These are phyloP conservation scores for Drosophila nasuta DNA, from an alignment of 1,140 invertebrate species.

Conservation along the genomic window DNA sequence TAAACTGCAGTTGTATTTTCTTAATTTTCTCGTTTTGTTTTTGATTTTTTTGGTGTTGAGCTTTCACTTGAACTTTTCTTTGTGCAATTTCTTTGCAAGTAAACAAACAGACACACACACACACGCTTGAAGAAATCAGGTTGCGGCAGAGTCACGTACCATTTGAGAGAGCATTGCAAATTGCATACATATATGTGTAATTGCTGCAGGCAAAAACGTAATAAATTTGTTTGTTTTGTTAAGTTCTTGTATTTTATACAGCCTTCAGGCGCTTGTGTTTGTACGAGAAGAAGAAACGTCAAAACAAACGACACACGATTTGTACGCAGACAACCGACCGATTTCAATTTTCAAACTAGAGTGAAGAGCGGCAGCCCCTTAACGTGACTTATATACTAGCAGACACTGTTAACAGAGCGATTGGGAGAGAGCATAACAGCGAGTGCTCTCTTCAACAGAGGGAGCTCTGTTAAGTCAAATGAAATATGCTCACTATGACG, in stretches of 20 bases:
- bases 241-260: constrained; percentile 22
- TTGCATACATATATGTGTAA: constrained; percentile 27
- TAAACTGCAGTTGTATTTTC: constrained; percentile 11
- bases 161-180: constrained; percentile 59
- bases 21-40: constrained; percentile 11
- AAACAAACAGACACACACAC: constrained; percentile 34
- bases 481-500: not conserved
- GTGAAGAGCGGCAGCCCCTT: too few species aligned
- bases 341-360: too few species aligned
- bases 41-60: constrained; percentile 32
- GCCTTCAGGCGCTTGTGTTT: not conserved
- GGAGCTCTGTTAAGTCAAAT: not conserved
- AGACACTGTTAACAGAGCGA: not conserved
- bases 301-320: constrained; percentile 6
- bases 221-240: constrained; percentile 20
- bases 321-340: not conserved
- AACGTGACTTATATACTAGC: not conserved
- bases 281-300: constrained; percentile 1
- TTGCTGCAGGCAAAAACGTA: not conserved
- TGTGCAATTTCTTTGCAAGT: constrained; percentile 32
- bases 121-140: constrained; percentile 36
- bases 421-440: constrained; percentile 4
- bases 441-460: not conserved
- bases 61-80: constrained; percentile 73
- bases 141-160: constrained; percentile 53